Evolutionary conservation across 2,113 vertebrate species (phyloP).

Genomic region (Tragulus kanchil): DNA sequence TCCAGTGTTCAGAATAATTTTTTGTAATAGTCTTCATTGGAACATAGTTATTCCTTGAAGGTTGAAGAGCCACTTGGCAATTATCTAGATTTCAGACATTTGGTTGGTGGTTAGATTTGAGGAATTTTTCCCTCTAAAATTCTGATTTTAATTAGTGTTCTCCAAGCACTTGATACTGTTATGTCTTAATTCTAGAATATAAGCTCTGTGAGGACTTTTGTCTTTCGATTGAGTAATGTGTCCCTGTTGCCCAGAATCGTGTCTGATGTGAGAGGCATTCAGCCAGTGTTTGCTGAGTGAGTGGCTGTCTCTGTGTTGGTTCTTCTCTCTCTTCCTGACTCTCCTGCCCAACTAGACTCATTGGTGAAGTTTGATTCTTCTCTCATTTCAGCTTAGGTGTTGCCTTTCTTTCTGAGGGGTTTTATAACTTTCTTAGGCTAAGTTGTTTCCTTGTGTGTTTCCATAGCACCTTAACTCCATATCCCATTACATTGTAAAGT

Average conservation of each 20-base stretch:
- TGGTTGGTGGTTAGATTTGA: conserved; percentile 33
- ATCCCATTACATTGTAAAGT: conserved; percentile 19
- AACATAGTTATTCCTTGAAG: background rate
- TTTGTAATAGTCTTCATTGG: background rate
- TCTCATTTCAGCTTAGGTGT: background rate
- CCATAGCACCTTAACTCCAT: background rate
- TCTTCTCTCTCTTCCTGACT: background rate
- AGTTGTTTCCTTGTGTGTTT: conserved; percentile 39
- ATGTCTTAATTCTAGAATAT: background rate
- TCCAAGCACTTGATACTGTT: background rate
- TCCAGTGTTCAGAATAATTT: conserved; percentile 24
- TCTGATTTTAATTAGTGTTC: background rate
- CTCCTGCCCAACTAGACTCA: background rate
- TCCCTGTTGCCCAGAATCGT: background rate
- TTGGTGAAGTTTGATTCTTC: conserved; percentile 10
- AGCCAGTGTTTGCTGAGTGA: background rate
- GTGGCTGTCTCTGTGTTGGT: background rate
- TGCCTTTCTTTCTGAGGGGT: background rate
- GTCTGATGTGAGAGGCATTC: background rate
- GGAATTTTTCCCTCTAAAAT: conserved; percentile 23
- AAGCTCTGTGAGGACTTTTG: background rate
- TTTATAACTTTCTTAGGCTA: conserved; percentile 25
- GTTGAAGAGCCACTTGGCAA: conserved; percentile 23
- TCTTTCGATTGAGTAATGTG: background rate
- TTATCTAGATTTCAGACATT: background rate